Percentiles rank a stretch among this genome's conserved stretches.
Evolutionary conservation across 2,113 vertebrate species (phyloP).

Genomic region (Euleptes europaea): DNA sequence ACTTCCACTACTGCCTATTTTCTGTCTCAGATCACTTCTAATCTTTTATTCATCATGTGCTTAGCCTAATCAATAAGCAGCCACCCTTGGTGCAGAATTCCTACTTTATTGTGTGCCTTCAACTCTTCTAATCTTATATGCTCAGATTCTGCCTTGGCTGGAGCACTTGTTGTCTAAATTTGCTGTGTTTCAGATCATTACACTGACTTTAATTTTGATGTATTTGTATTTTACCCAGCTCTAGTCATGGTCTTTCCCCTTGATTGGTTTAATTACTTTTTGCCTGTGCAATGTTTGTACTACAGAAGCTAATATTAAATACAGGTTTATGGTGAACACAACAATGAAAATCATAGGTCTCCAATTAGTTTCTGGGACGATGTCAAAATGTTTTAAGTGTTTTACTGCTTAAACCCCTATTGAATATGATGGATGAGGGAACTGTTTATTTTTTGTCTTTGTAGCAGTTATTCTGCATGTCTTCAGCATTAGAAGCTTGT

Average conservation of each 20-base stretch:
- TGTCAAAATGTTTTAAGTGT: constrained; percentile 33
- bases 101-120: constrained; percentile 34
- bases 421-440: not conserved
- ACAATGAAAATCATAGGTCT: constrained; percentile 60
- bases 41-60: constrained; percentile 1
- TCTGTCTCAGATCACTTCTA: constrained; percentile 44
- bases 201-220: constrained; percentile 75
- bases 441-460: not conserved
- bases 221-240: constrained; percentile 73
- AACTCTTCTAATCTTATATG: constrained; percentile 8
- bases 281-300: constrained; percentile 52
- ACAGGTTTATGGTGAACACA: constrained; percentile 58
- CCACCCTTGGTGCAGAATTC: constrained; percentile 43
- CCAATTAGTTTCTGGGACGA: constrained; percentile 44
- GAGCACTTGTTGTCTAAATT: constrained; percentile 61
- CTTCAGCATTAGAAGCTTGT: not conserved
- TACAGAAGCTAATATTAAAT: constrained; percentile 57
- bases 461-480: not conserved
- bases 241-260: constrained; percentile 63
- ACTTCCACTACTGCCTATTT: constrained; percentile 31
- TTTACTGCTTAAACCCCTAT: not conserved
- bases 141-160: constrained; percentile 51
- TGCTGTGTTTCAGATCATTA: constrained; percentile 71
- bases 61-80: constrained; percentile 47
- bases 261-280: constrained; percentile 70